These are phyloP conservation scores for Synergus itoensis DNA, from an alignment of 2,888 invertebrate genomes.

Conservation along the genomic window DNA sequence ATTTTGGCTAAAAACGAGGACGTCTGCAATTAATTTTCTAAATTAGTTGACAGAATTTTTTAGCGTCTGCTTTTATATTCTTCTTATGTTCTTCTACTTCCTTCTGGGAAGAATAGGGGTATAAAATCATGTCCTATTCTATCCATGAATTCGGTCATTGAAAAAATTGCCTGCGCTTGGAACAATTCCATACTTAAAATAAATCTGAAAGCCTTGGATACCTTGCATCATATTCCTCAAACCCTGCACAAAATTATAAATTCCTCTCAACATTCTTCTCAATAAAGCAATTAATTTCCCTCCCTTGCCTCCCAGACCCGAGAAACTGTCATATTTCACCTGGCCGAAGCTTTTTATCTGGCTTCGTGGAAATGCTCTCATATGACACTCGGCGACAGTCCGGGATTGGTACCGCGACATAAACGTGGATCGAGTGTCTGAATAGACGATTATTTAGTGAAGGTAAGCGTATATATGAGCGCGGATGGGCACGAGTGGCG, in stretches of 20 bases:
- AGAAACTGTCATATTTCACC: slow-evolving; percentile 53
- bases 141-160: no score
- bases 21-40: not conserved
- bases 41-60: not conserved
- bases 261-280: not conserved
- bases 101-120: no score
- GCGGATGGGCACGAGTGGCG: slow-evolving; percentile 46
- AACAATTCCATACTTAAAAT: not conserved
- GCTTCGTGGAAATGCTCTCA: slow-evolving; percentile 69
- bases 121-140: no score
- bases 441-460: slow-evolving; percentile 59
- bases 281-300: slow-evolving; percentile 9
- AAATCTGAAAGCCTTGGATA: not conserved
- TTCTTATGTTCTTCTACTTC: no score
- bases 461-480: slow-evolving; percentile 50
- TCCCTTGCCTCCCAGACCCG: not conserved
- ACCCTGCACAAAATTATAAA: not conserved
- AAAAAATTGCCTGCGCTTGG: not conserved
- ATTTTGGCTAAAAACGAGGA: not conserved
- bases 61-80: no score
- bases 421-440: slow-evolving; percentile 57
- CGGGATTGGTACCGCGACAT: slow-evolving; percentile 61
- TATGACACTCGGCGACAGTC: slow-evolving; percentile 64
- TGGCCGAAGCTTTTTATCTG: slow-evolving; percentile 64
- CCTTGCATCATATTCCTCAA: slow-evolving; percentile 1